Percentiles rank a stretch among this genome's conserved stretches.
These are phyloP conservation scores for Pararge aegeria DNA, from an alignment of 1,140 invertebrate species.

Conservation along the genomic window DNA sequence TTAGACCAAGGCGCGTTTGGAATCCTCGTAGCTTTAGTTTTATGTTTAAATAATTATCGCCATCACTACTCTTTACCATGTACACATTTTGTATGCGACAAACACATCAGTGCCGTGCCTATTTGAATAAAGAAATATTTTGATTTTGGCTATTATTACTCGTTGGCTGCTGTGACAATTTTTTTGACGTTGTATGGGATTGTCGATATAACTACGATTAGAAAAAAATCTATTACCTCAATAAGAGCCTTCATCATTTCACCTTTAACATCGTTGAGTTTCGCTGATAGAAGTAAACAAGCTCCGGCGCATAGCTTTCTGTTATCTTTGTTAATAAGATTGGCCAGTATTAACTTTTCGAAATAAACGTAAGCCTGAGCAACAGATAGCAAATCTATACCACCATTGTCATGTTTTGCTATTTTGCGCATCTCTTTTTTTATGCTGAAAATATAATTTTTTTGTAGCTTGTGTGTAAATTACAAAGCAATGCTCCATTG, in stretches of 20 bases:
- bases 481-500: not conserved
- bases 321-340: slow-evolving; percentile 96
- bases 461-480: no score
- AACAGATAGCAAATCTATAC: slow-evolving; percentile 93
- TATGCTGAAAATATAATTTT: slow-evolving; percentile 89
- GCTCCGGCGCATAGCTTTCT: slow-evolving; percentile 97
- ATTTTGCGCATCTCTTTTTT: slow-evolving; percentile 98
- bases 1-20: no score
- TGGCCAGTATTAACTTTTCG: slow-evolving; percentile 96
- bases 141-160: no score
- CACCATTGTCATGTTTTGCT: slow-evolving; percentile 90
- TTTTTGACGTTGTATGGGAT: no score
- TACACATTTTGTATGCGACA: no score
- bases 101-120: no score
- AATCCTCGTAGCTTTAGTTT: no score
- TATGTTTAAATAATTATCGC: no score
- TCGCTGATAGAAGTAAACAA: slow-evolving; percentile 95
- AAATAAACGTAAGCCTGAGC: slow-evolving; percentile 98
- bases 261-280: slow-evolving; percentile 98
- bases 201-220: no score
- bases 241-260: slow-evolving; percentile 91
- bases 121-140: no score
- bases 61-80: no score
- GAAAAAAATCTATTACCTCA: slow-evolving; percentile 82
- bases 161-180: no score